A percentile compares a stretch with the other conserved stretches of the same genome.
These are phyloP conservation scores for Drosophila burlai DNA, from an alignment of 1,140 invertebrate genomes.

Conservation along the genomic window DNA sequence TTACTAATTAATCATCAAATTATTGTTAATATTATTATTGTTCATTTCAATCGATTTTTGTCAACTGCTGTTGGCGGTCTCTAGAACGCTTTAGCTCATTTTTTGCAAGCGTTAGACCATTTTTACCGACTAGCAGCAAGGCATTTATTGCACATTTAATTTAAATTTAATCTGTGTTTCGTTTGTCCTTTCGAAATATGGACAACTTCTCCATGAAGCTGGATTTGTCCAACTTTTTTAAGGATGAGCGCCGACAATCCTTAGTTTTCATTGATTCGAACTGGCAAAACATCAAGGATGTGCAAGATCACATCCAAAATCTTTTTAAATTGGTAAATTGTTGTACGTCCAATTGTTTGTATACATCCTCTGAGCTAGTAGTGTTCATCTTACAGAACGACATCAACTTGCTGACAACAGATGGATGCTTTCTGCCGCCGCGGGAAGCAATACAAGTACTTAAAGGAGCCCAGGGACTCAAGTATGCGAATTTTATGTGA, in stretches of 20 bases:
- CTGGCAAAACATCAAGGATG: conserved; percentile 58
- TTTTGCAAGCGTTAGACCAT: background rate
- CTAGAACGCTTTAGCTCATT: background rate
- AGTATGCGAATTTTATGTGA: conserved; percentile 19
- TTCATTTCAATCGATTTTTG: background rate
- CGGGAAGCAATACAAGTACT: conserved; percentile 64
- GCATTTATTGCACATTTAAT: background rate
- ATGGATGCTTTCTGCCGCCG: conserved; percentile 64
- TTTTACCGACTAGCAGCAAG: background rate
- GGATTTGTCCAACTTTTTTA: conserved; percentile 64
- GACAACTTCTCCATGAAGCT: conserved; percentile 58
- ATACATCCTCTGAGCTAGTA: background rate
- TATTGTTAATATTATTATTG: background rate
- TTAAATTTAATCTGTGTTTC: background rate
- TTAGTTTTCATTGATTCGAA: conserved; percentile 46
- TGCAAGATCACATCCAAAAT: conserved; percentile 68
- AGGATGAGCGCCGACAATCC: conserved; percentile 46
- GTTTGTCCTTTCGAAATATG: conserved; percentile 13
- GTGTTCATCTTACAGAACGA: conserved; percentile 18
- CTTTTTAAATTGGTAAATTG: conserved; percentile 49
- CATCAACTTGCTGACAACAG: conserved; percentile 58
- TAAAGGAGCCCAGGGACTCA: conserved; percentile 29
- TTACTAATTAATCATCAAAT: background rate
- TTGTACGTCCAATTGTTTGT: too few relatives aligned
- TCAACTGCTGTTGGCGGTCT: background rate